Conservation (phyloP, 2,888 invertebrate genomes). For the Andrena bicolor region DNA sequence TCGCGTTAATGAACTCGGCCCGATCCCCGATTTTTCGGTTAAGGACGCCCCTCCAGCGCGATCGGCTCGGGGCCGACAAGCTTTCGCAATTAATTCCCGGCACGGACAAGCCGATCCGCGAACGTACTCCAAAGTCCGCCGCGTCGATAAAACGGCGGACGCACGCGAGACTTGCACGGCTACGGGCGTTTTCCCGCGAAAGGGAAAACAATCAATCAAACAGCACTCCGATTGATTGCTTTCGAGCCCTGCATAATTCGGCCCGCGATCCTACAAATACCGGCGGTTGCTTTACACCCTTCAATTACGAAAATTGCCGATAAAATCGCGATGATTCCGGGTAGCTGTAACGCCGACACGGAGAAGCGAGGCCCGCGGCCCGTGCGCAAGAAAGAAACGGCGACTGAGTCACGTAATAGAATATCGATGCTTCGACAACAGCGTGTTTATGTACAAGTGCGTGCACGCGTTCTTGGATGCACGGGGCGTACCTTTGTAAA, state of each 20-base stretch:
- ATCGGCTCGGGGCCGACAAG: constrained; percentile 6
- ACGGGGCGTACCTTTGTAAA: constrained; percentile 23
- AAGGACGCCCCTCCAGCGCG: neutral
- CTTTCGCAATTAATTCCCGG: constrained; percentile 33
- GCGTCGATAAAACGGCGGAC: constrained; percentile 30
- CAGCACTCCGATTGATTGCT: constrained; percentile 29
- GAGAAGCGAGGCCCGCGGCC: constrained; percentile 35
- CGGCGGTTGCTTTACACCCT: constrained; percentile 1
- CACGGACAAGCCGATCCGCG: neutral
- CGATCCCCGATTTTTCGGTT: neutral
- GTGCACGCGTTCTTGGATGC: constrained; percentile 39
- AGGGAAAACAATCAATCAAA: constrained; percentile 25
- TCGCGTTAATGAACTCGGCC: constrained; percentile 36
- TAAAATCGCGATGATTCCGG: constrained; percentile 25
- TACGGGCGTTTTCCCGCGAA: constrained; percentile 4
- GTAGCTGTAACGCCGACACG: neutral
- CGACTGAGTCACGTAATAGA: constrained; percentile 44
- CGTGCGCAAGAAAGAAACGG: constrained; percentile 30
- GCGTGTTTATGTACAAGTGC: constrained; percentile 58
- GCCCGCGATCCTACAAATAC: neutral
- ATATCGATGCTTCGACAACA: constrained; percentile 61
- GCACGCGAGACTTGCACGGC: constrained; percentile 21
- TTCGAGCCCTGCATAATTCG: constrained; percentile 9
- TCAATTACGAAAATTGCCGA: constrained; percentile 44
- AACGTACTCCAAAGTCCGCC: neutral